Evolutionary conservation across 2,797 vertebrate genomes (phyloP).

Genomic region (Bryconaethiops microstoma): DNA sequence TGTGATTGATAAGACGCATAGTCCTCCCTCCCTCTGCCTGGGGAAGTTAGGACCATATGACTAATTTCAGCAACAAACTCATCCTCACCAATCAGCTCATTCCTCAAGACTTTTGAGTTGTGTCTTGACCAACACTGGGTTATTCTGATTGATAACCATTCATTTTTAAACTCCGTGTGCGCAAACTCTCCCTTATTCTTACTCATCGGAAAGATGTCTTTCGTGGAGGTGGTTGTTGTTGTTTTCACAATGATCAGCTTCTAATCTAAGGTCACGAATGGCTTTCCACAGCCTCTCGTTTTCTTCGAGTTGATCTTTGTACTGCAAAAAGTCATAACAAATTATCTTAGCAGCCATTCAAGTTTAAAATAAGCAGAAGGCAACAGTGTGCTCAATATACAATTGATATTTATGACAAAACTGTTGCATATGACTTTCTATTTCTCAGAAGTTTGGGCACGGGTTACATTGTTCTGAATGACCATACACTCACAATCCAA

Average conservation of each 20-base stretch:
- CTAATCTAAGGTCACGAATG: slow-evolving; percentile 63
- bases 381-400: too few relatives aligned
- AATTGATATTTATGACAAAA: too few relatives aligned
- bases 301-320: slow-evolving; percentile 76
- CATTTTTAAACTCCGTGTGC: neutral
- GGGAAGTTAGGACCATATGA: neutral
- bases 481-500: neutral
- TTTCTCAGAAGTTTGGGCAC: neutral
- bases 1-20: slow-evolving; percentile 1
- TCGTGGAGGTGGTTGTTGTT: slow-evolving; percentile 61
- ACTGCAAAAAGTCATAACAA: slow-evolving; percentile 59
- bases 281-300: slow-evolving; percentile 78
- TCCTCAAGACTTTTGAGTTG: neutral
- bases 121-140: neutral
- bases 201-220: slow-evolving; percentile 50
- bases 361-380: too few relatives aligned
- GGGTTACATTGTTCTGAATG: neutral
- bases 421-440: too few relatives aligned
- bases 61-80: slow-evolving; percentile 1
- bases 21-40: neutral
- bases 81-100: neutral
- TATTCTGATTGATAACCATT: slow-evolving; percentile 7
- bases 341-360: neutral
- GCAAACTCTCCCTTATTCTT: slow-evolving; percentile 20
- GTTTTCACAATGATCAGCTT: slow-evolving; percentile 58